Base-by-base conservation (phyloP, 2,888 invertebrate genomes). In the Drosophila basisetae region DNA sequence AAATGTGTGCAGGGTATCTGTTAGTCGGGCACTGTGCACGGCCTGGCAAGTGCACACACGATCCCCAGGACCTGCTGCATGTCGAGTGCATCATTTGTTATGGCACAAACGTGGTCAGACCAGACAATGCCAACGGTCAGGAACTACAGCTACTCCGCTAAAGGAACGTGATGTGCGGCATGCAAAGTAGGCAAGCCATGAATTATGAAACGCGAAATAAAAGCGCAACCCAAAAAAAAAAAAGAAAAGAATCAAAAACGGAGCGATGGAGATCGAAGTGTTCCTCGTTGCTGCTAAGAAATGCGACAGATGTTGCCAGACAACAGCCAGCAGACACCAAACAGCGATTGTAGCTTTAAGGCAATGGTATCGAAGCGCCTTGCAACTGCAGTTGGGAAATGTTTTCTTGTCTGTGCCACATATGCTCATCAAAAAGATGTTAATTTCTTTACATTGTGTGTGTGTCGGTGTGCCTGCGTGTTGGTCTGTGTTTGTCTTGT, bases 381-480 rank as follows among this genome's bases (percentile, higher is more conserved):
- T 62, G n/a, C 13, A 52, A 30, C 43, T 49, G 33, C 54, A 52
- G 41, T 72, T 73, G 81, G 70, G 70, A 52, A 54, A 41, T 41
- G 69, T 41, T 73, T 66, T 62, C 60, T 71, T 77, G 91, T 87
- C 87, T 87, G 84, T 62, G 84, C 73, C 91, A 87, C 91, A 88
- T 88, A 88, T 88, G 91, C 91, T 90, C 90, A 91, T 91, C 88
- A 87, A 87, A 87, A 87, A 84, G 81, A 91, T 86, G 87, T 87
- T 87, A 91, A 89, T 87, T 90, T 91, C 78, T 89, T 79, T 76
- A 68, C 30, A 30, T 30, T 52, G 76, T 30, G 39, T 60, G 39
- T 60, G 31, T 54, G 37, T 28, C 4, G 33, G 4, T 33, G 47
- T 47, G 25, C 9, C 47, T 47, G 25, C 25, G 25, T 47, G 47